phyloP scores from a whole-genome alignment of 2,113 vertebrate genomes.

The Isurus oxyrinchus region DNA sequence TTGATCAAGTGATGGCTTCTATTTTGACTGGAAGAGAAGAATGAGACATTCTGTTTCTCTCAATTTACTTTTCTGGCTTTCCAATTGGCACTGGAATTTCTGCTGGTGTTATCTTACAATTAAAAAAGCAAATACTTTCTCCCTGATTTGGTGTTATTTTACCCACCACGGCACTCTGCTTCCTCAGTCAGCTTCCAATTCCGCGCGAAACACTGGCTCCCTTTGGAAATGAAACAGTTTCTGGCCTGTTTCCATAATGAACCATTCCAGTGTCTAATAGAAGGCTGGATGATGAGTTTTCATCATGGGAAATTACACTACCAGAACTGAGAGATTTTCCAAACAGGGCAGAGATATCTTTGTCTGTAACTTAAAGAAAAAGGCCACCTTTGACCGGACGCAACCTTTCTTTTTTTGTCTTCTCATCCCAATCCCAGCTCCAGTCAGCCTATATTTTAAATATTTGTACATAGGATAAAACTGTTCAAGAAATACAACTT shows the following conservation, averaged over 20 bases:
- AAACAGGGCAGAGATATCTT: neutral
- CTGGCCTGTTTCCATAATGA: neutral
- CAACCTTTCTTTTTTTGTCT: neutral
- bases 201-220: neutral
- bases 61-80: neutral
- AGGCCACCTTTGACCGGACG: neutral
- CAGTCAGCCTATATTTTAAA: neutral
- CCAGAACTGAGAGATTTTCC: neutral
- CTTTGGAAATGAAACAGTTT: neutral
- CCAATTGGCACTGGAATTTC: neutral
- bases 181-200: neutral
- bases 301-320: neutral
- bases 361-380: neutral
- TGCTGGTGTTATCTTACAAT: neutral
- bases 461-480: neutral
- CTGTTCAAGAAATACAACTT: neutral
- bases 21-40: neutral
- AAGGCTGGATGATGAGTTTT: neutral
- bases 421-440: neutral
- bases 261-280: neutral
- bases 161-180: neutral
- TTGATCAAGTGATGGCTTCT: neutral
- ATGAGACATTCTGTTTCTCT: neutral
- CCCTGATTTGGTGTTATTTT: neutral
- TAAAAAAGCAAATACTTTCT: neutral